Evolutionary conservation across 2,797 vertebrate genomes (phyloP).

Genomic region (Graptemys geographica): DNA sequence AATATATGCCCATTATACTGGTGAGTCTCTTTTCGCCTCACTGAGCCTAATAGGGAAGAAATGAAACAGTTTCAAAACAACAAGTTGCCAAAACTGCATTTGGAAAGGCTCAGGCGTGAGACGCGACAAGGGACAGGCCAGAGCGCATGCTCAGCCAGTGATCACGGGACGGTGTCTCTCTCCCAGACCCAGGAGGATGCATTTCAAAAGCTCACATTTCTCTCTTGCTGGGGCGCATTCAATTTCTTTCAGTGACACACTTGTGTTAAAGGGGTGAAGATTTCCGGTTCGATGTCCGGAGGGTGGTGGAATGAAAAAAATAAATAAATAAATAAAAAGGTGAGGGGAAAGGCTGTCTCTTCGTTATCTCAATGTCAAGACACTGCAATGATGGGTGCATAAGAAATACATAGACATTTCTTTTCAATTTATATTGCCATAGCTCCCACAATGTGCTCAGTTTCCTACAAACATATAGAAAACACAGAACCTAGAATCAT

Average conservation of each 20-base stretch:
- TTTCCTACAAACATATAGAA: neutral
- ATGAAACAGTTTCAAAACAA: conserved; percentile 30
- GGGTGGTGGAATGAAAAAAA: neutral
- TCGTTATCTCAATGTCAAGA: fast-evolving
- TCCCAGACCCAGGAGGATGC: neutral
- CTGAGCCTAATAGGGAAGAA: conserved; percentile 33
- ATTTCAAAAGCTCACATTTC: neutral
- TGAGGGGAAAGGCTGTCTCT: neutral
- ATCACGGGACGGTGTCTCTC: conserved; percentile 6
- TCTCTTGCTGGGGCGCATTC: neutral
- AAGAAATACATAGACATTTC: neutral
- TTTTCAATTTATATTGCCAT: neutral
- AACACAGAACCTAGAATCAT: neutral
- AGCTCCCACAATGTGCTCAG: neutral
- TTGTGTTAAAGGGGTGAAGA: neutral
- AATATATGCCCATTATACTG: conserved; percentile 34
- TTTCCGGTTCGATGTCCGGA: neutral
- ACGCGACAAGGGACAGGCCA: neutral
- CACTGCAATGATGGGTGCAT: neutral
- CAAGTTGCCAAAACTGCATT: neutral
- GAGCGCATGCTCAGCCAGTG: conserved; percentile 20
- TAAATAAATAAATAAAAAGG: neutral
- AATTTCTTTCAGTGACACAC: fast-evolving
- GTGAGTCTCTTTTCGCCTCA: conserved; percentile 56
- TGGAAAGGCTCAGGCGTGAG: conserved; percentile 30